phyloP scores from a whole-genome alignment of 2,113 vertebrate species.

The Hippolais icterina region DNA sequence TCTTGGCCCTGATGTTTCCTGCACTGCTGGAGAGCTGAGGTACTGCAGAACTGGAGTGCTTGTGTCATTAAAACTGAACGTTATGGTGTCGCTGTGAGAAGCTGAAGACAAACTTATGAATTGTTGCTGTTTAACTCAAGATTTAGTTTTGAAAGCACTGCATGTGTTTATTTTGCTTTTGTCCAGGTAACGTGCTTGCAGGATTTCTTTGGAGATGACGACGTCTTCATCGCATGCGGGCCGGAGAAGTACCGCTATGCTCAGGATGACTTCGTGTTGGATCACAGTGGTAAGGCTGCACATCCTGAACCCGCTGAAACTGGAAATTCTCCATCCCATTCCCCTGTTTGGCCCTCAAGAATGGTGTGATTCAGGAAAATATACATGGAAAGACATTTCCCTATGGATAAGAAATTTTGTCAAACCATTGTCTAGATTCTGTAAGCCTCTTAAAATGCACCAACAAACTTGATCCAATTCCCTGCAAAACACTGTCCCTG shows the following conservation, averaged over 20 bases:
- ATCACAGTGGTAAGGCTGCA: constrained; percentile 90
- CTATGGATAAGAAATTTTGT: not conserved
- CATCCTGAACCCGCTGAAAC: not conserved
- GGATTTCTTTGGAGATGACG: constrained; percentile 98
- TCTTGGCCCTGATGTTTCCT: not conserved
- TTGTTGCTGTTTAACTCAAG: not conserved
- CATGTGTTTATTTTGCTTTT: constrained; percentile 3
- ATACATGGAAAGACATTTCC: not conserved
- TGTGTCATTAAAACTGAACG: not conserved
- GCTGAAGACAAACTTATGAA: not conserved
- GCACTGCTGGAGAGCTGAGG: not conserved
- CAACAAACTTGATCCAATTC: not conserved
- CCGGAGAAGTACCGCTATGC: constrained; percentile 95
- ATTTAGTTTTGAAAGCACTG: not conserved
- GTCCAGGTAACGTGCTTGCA: constrained; percentile 89
- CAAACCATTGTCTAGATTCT: not conserved
- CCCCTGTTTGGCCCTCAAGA: not conserved
- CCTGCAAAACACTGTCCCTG: not conserved
- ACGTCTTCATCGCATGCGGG: constrained; percentile 96
- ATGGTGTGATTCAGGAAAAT: not conserved
- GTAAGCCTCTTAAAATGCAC: not conserved
- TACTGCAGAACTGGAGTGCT: not conserved
- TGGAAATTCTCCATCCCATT: not conserved
- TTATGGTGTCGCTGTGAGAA: not conserved
- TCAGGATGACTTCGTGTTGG: constrained; percentile 97